Evolutionary conservation across 2,797 vertebrate genomes (phyloP), one percentile per base, ranked within the genome.

Genomic region (Gymnopithys bicolor): DNA sequence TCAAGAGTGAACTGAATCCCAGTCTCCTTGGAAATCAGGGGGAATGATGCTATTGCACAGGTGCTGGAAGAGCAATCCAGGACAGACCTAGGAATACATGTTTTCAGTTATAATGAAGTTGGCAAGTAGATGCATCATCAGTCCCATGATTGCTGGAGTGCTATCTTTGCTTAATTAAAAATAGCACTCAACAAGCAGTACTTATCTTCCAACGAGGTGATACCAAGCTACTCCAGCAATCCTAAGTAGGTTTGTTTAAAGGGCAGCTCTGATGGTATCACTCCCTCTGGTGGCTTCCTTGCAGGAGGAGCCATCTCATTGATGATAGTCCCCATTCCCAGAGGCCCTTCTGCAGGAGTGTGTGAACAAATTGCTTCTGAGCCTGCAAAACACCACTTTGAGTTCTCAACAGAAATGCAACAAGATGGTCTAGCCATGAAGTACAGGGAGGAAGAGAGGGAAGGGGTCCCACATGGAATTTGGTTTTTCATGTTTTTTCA

Each of bases 41-140:
- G n/a, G 51, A 58, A 46, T 33, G 59, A 9, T 63, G 84, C 19
- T 87, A 13, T 43, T 59, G 27, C 66, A 67, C 90, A 96, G 93
- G 93, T 94, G 95, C 70, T 58, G 33, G 60, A 91, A 90, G 83
- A 91, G 80, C 70, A 88, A 92, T 55, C 73, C 76, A 66, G 79
- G 82, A 56, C n/a, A 91, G 56, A 75, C 41, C 14, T 32, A 66
- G 78, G 71, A 89, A 71, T 85, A 39, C 66, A 39, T 68, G 69
- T 85, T 94, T 89, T 87, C 55, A 25, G 43, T 87, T 80, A 33
- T 89, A 93, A 94, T 58, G 83, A 93, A 91, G 70, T 56, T 93
- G 88, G 80, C 43, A 94, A 93, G 71, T 87, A 87, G 87, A 83
- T 86, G 48, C 77, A 93, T 96, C 91, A 94, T 96, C 95, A 95